Evolutionary conservation across 2,113 vertebrate genomes (phyloP), one percentile per base, ranked within the genome.

Genomic region (Rhagologus leucostigma): DNA sequence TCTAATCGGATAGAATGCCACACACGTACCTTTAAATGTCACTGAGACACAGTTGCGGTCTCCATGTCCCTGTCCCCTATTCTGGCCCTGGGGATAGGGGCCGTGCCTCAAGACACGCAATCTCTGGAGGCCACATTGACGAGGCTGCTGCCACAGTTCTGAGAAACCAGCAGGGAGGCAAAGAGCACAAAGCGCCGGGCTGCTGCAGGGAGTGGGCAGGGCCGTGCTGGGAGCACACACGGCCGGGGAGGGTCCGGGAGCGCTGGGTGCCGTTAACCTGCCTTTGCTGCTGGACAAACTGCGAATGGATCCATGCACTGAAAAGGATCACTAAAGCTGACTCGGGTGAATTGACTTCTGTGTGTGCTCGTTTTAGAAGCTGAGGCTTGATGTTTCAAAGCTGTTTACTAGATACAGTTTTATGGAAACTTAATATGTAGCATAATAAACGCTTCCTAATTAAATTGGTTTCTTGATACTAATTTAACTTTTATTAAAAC

Each of bases 41-140:
- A 23, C 47, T 29, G 42, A 17, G 27, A 4, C 0, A 3, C 60
- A 11, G 22, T 70, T 63, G 7, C 0, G 0, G 30, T 52, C 33
- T 22, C 50, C 16, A 1, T 12, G 26, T 70, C 39, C 18, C 12
- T 5, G 13, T 13, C 9, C 37, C 17, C 11, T 23, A 3, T 0
- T 26, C 39, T 33, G 53, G 53, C 84, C 32, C 3, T 22, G 62
- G 11, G 62, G 14, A 4, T 7, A 9, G 35, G 33, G 32, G 35
- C 74, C 1, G 0, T 23, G 62, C 68, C 53, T 20, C 37, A 3
- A 12, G 37, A 29, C 12, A 0, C 15, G 4, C 6, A 3, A 13
- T 53, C 73, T 81, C 50, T 42, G 1, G 2, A 15, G 52, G 29
- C 63, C 42, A 4, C 69, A 4, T 0, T 52, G 74, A 5, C 47